Evolutionary conservation across 2,113 vertebrate genomes (phyloP).

Genomic region (Nyctereutes procyonoides): DNA sequence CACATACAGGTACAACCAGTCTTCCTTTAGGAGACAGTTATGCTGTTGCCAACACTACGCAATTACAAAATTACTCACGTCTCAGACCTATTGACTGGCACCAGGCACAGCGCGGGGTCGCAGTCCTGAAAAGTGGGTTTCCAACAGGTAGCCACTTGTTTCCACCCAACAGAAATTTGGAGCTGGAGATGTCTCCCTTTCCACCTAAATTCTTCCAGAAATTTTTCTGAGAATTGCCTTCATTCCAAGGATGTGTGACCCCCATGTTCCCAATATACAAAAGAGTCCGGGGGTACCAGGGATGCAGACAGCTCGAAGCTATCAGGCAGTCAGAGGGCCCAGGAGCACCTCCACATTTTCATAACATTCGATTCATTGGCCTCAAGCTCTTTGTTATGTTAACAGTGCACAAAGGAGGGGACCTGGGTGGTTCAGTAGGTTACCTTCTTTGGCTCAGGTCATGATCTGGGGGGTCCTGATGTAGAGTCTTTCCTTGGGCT

Average conservation of each 20-base stretch:
- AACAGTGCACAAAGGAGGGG: neutral
- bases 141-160: too few species aligned
- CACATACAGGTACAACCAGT: neutral
- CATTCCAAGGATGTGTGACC: neutral
- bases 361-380: neutral
- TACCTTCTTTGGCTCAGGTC: too few species aligned
- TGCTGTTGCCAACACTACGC: neutral
- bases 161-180: neutral
- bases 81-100: rapidly evolving
- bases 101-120: rapidly evolving
- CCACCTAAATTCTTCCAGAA: neutral
- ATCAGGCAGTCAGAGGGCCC: neutral
- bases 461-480: too few species aligned
- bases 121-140: rapidly evolving
- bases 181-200: neutral
- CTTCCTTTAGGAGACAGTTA: neutral
- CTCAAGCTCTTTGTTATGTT: neutral
- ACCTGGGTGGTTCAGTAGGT: too few species aligned
- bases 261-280: neutral
- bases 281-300: rapidly evolving
- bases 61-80: neutral
- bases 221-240: neutral
- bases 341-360: neutral
- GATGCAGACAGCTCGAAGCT: too few species aligned
- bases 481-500: too few species aligned